Percentiles rank a stretch among this genome's conserved stretches.
These are phyloP conservation scores for Caenorhabditis sp. DNA, from an alignment of 2,888 invertebrate species.

Conservation along the genomic window DNA sequence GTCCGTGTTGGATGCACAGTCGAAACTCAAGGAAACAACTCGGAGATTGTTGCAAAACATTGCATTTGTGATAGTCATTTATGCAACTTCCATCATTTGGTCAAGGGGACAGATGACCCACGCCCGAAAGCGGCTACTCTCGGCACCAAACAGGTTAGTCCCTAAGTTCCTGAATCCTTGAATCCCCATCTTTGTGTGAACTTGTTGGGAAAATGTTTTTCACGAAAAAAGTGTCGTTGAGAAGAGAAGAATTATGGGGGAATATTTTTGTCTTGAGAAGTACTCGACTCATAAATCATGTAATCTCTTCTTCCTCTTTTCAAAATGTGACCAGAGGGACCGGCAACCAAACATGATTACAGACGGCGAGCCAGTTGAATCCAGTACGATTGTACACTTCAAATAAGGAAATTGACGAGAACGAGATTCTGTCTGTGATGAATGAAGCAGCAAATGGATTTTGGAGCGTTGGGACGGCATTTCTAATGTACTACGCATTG, in stretches of 20 bases:
- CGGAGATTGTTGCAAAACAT: slow-evolving; percentile 71
- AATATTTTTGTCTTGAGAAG: slow-evolving; percentile 3
- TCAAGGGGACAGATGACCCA: slow-evolving; percentile 64
- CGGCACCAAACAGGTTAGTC: slow-evolving; percentile 29
- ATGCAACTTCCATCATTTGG: slow-evolving; percentile 76
- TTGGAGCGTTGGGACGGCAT: not conserved
- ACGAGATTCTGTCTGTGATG: slow-evolving; percentile 47
- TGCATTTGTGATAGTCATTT: slow-evolving; percentile 77
- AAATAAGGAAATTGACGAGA: slow-evolving; percentile 46
- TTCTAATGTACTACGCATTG: no score
- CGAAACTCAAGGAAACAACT: slow-evolving; percentile 71
- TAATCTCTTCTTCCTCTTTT: slow-evolving; percentile 2
- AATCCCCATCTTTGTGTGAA: not conserved
- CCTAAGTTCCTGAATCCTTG: not conserved
- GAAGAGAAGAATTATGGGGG: not conserved
- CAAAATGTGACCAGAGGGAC: not conserved
- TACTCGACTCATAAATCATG: slow-evolving; percentile 32
- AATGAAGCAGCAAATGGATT: slow-evolving; percentile 4
- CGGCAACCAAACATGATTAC: slow-evolving; percentile 26
- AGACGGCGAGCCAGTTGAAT: slow-evolving; percentile 39
- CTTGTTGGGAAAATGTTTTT: no score
- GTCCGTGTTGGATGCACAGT: slow-evolving; percentile 74
- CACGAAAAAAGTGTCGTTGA: not conserved
- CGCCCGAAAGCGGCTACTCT: slow-evolving; percentile 53
- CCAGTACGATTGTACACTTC: slow-evolving; percentile 55